Evolutionary conservation across 2,113 vertebrate species (phyloP), one percentile per base, ranked within the genome.

Genomic region (Nothoprocta pentlandii): DNA sequence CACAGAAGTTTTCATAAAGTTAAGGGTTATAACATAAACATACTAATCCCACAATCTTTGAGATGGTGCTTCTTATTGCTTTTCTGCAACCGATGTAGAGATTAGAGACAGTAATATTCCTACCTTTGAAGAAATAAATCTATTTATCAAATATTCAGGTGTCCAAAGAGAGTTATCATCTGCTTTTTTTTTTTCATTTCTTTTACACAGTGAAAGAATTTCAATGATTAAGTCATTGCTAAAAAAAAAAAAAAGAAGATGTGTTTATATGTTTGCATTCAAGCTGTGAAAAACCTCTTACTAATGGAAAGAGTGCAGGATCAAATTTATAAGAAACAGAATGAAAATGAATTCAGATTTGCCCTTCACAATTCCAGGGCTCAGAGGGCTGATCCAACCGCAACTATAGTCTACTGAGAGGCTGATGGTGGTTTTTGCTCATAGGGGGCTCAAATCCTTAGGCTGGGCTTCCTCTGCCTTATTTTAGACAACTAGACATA

Each of bases 161-260:
- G n/a, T 93, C 90, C 62, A 79, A 78, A 87, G 86, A 90, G 74
- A 94, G 76, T 82, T 62, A 85, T 90, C 92, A 95, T 76, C 69
- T 84, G 83, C 44, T 94, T 90, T 88, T 39, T 39, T 39, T 39
- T 94, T 66, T 84, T 47, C n/a, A 73, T 92, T 91, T 92, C 90
- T 95, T 75, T 81, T 78, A 90, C 16, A 71, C 13, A 34, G 11
- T 58, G 64, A 76, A 94, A 96, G 94, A 94, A 96, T 92, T 64
- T 88, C 73, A 90, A 95, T 92, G 74, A 93, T 95, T 94, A 95
- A 95, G 82, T 95, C 91, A 97, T 88, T 94, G 77, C 49, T 49
- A 12, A 49, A 49, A 49, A 49, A 22, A 49, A 49, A 49, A 47
- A 47, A 47, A 47, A 44, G 14, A 46, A 46, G 16, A 47, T 47